Percentiles rank a stretch among this genome's conserved stretches.
These are phyloP conservation scores for Lepus timidus DNA, from an alignment of 2,113 vertebrate genomes.

Conservation along the genomic window DNA sequence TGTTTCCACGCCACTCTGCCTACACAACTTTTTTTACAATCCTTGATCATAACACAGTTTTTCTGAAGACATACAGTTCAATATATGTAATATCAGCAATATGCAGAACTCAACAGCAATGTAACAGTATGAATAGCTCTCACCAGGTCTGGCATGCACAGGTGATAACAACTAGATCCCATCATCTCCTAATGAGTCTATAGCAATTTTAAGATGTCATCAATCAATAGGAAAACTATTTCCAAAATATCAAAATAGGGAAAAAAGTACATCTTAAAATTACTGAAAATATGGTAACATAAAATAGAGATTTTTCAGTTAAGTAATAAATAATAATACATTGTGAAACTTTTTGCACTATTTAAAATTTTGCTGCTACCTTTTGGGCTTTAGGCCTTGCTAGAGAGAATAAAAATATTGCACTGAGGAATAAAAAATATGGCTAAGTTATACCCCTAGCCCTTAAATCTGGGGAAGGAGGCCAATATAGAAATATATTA, in stretches of 20 bases:
- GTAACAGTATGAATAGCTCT: background rate
- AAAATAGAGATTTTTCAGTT: background rate
- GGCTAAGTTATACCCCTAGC: background rate
- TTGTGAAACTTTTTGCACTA: background rate
- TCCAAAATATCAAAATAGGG: background rate
- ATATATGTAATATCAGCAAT: background rate
- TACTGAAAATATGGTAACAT: background rate
- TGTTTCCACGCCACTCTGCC: background rate
- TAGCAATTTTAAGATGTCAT: background rate
- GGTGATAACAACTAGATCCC: background rate
- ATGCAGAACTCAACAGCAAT: background rate
- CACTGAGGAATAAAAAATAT: background rate
- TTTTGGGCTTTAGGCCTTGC: background rate
- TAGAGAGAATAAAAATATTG: background rate
- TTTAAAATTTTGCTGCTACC: background rate
- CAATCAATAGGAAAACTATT: background rate
- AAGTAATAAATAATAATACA: background rate
- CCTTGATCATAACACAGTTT: background rate
- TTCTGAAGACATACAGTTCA: background rate
- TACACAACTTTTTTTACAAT: background rate
- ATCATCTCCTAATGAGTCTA: background rate
- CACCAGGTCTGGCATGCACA: background rate
- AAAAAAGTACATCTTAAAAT: background rate
- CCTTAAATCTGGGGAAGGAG: background rate
- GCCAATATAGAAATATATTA: background rate